phyloP scores from a whole-genome alignment of 2,797 vertebrate genomes.

The Dromococcyx pavoninus region DNA sequence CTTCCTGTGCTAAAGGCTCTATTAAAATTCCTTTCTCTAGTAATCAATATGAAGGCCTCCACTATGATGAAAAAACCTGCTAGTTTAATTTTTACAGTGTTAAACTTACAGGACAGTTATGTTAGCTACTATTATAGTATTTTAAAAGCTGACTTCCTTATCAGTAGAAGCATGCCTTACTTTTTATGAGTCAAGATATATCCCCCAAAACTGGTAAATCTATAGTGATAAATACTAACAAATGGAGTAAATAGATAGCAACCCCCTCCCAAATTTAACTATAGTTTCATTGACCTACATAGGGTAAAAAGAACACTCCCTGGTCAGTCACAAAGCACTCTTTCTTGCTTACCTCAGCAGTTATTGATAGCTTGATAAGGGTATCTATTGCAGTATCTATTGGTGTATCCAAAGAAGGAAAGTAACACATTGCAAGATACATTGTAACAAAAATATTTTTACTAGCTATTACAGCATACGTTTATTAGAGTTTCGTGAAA shows the following conservation, averaged over 20 bases:
- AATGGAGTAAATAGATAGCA: not conserved
- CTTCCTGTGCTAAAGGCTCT: too few species aligned
- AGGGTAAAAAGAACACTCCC: not conserved
- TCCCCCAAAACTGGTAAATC: not conserved
- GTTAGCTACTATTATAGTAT: not conserved
- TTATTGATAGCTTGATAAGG: not conserved
- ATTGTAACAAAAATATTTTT: not conserved
- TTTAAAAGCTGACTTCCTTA: not conserved
- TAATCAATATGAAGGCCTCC: not conserved
- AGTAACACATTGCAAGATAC: not conserved
- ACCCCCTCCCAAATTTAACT: not conserved
- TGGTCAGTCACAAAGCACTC: not conserved
- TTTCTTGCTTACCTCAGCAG: not conserved
- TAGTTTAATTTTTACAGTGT: not conserved
- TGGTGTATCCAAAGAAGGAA: not conserved
- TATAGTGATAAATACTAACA: not conserved
- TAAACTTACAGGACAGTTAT: not conserved
- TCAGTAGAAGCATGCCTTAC: not conserved
- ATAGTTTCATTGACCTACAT: not conserved
- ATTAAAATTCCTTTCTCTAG: not conserved
- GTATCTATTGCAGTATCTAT: not conserved
- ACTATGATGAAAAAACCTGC: not conserved
- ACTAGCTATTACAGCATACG: not conserved
- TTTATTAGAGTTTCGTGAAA: not conserved
- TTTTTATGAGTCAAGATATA: not conserved